Percentiles rank a stretch among this genome's conserved stretches.
phyloP scores from a whole-genome alignment of 1,140 invertebrate species.

The Orchestia grillus region DNA sequence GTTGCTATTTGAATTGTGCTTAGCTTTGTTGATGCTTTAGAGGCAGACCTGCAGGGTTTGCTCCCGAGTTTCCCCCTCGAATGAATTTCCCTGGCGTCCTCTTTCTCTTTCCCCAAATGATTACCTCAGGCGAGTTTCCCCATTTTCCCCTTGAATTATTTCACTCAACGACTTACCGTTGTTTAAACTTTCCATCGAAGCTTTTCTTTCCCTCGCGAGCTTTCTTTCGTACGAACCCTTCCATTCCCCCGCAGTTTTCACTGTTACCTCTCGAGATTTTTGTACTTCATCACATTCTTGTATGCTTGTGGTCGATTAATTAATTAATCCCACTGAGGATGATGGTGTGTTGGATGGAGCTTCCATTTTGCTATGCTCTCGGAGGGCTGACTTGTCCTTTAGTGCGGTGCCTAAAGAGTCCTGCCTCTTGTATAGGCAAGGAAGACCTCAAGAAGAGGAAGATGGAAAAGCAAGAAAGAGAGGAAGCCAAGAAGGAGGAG shows the following conservation, averaged over 20 bases:
- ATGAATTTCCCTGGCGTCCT: background rate
- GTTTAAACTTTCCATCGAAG: background rate
- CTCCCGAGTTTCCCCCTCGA: background rate
- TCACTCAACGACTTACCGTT: background rate
- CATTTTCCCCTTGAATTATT: too few species aligned
- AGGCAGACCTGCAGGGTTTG: background rate
- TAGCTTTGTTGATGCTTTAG: background rate
- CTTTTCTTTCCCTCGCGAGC: too few species aligned
- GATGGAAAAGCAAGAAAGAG: background rate
- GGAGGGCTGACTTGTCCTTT: background rate
- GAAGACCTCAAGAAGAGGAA: background rate
- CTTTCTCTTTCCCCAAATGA: background rate
- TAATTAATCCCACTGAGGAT: background rate
- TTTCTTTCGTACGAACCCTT: too few species aligned
- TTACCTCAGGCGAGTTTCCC: too few species aligned
- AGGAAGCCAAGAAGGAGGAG: background rate
- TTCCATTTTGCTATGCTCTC: too few species aligned
- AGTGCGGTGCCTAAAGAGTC: background rate
- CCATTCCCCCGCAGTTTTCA: background rate
- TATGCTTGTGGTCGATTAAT: background rate
- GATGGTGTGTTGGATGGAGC: background rate
- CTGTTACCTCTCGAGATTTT: background rate
- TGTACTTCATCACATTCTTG: background rate
- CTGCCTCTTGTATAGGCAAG: conserved; percentile 12
- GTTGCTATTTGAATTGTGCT: background rate